Evolutionary conservation across 2,888 invertebrate species (phyloP), one percentile per base, ranked within the genome.

Genomic region (Drosophila paranaensis): DNA sequence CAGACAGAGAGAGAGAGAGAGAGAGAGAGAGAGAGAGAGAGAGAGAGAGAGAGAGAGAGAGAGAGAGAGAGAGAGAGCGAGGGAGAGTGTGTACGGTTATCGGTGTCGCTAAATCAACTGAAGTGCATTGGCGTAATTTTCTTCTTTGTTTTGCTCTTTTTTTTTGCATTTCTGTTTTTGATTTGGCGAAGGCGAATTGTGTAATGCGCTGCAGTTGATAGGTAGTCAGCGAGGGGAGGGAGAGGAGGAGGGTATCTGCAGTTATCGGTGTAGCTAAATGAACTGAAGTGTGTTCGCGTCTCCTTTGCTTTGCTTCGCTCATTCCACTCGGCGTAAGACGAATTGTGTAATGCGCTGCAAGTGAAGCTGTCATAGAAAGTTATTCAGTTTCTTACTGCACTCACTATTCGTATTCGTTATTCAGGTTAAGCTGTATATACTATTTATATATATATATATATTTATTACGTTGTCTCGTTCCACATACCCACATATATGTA

Each of bases 401-500:
- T 50, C 30, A 16, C 48, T 35, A 20, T 35, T 20, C 0, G 51
- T 5, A 37, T 51, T 33, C 6, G 3, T 33, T 50, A 33, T 20
- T 20, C 11, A 35, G 16, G 14, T 8, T 51, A 20, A 14, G 6
- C 20, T 51, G 8, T 25, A 8, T 37, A 27, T 45, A 40, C 35
- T 46, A 33, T 25, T 45, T 16, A 20, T 20, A 20, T 20, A 20
- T 2, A 20, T 2, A 20, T 20, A 11, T 27, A 45, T 35, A 14
- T 63, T 48, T 35, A 20, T 55, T 39, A 42, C n/a, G 42, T 35
- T 67, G 39, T 37, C 25, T 42, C 42, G 42, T 53, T 66, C 37
- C 13, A 60, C 43, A 46, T 42, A 46, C 55, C 50, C 66, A 46
- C 60, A 71, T 50, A 55, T 39, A 53, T 2, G 20, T 20, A 46